Evolutionary conservation across 2,888 invertebrate species (phyloP).

Genomic region (Diplazon laetatorius): DNA sequence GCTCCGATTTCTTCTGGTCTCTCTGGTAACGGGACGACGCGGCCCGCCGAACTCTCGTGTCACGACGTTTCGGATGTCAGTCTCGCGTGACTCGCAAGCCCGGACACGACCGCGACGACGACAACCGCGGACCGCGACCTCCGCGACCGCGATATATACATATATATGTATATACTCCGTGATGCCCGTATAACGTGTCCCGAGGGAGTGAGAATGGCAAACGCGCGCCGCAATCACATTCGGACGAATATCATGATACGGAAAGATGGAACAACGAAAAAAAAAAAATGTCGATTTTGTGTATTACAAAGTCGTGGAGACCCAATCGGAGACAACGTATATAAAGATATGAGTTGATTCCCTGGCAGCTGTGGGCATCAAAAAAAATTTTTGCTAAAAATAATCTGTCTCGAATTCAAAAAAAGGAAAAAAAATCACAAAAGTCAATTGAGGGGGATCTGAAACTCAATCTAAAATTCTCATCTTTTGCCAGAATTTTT

Average conservation of each 20-base stretch:
- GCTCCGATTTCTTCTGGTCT: constrained; percentile 60
- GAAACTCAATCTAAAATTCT: no score
- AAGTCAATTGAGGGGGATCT: no score
- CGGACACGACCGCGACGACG: constrained; percentile 57
- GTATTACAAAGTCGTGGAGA: constrained; percentile 35
- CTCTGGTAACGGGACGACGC: constrained; percentile 60
- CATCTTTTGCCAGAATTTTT: no score
- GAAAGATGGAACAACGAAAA: constrained; percentile 19
- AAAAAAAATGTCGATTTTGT: constrained; percentile 23
- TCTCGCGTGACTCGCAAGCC: constrained; percentile 59
- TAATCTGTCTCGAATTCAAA: no score
- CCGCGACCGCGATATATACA: constrained; percentile 45
- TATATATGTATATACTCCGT: constrained; percentile 4
- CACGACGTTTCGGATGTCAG: constrained; percentile 63
- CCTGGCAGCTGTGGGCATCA: constrained; percentile 5
- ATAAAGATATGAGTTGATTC: constrained; percentile 45
- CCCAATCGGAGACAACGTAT: constrained; percentile 22
- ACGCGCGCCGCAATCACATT: constrained; percentile 1
- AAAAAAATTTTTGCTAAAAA: no score
- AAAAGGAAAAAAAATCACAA: no score
- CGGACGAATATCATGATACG: constrained; percentile 4
- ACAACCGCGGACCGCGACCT: constrained; percentile 50
- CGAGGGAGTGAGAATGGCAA: constrained; percentile 9
- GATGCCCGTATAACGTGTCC: neutral
- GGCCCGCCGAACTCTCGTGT: constrained; percentile 52